Evolutionary conservation across 1,140 invertebrate genomes (phyloP), one percentile per base, ranked within the genome.

Genomic region (Drosophila pseudoobscura): DNA sequence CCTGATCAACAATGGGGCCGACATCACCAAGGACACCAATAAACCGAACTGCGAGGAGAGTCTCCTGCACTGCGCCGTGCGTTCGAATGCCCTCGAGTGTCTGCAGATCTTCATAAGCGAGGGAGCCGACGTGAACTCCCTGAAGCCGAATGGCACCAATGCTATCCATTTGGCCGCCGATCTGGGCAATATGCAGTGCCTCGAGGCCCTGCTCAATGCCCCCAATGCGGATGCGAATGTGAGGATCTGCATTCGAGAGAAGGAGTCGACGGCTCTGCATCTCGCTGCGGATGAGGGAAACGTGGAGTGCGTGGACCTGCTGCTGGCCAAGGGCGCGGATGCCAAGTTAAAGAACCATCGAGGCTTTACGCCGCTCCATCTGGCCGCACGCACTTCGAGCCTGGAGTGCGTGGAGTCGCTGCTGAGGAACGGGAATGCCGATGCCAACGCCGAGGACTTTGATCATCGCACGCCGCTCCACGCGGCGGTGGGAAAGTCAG

Each of bases 241-340:
- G 31, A 90, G 93, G 89, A 92, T 97, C 70, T 94, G 92, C 63
- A 94, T 94, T 3, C 92, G 94, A 6, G 94, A 95, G 60, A 94
- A 94, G 78, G 94, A 95, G 76, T 95, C 95, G 44, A 96, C 96
- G 0, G 94, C 96, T 0, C 85, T 97, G 15, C 96, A 97, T 92
- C 92, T 97, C 66, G 96, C 96, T 0, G 96, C 96, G 2, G 95
- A 96, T 70, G 95, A 95, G 51, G 96, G 96, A 31, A 95, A 95
- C 74, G 93, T 93, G 7, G 95, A 96, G 29, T 96, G 96, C 71
- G 93, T 96, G 0, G 93, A 95, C 68, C 90, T 96, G 44, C 88
- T 98, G 15, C 87, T 97, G 17, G 93, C 94, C 15, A 95, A 95
- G 64, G 95, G 95, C 0, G 96, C 96, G 0, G 94, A 96, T 84